A percentile compares a stretch with the other conserved stretches of the same genome.
These are phyloP conservation scores for Mesocricetus auratus DNA, from an alignment of 2,113 vertebrate genomes.

Conservation along the genomic window DNA sequence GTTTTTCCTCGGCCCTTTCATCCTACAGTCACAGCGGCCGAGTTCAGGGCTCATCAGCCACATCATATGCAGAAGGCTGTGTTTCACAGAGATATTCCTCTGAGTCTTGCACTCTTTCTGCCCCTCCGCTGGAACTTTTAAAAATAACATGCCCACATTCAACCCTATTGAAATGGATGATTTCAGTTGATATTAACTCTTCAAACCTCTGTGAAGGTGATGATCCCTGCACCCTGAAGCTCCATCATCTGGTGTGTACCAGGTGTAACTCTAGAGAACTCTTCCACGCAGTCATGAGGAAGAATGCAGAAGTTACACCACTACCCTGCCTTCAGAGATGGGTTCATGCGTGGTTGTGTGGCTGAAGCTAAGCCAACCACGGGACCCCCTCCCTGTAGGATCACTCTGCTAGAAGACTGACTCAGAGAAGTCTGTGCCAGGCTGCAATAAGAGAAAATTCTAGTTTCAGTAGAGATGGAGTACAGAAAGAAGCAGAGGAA, in stretches of 20 bases:
- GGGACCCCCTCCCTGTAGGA: background rate
- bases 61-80: background rate
- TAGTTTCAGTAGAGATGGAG: background rate
- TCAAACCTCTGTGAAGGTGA: background rate
- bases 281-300: background rate
- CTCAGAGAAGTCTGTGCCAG: background rate
- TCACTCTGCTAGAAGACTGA: background rate
- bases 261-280: background rate
- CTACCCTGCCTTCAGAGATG: background rate
- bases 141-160: slow-evolving; percentile 1
- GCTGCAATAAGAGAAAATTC: slow-evolving; percentile 14
- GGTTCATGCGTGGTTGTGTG: no score
- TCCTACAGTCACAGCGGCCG: background rate
- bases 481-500: background rate
- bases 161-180: background rate
- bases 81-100: background rate
- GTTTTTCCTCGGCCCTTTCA: background rate
- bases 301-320: background rate
- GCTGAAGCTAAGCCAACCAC: background rate
- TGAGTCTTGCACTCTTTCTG: background rate
- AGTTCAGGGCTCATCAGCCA: no score
- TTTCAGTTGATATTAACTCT: background rate
- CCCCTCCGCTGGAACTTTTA: background rate
- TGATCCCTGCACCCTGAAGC: background rate
- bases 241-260: background rate